These are phyloP conservation scores for Cepphus grylle DNA, from an alignment of 2,113 vertebrate species.

Conservation along the genomic window DNA sequence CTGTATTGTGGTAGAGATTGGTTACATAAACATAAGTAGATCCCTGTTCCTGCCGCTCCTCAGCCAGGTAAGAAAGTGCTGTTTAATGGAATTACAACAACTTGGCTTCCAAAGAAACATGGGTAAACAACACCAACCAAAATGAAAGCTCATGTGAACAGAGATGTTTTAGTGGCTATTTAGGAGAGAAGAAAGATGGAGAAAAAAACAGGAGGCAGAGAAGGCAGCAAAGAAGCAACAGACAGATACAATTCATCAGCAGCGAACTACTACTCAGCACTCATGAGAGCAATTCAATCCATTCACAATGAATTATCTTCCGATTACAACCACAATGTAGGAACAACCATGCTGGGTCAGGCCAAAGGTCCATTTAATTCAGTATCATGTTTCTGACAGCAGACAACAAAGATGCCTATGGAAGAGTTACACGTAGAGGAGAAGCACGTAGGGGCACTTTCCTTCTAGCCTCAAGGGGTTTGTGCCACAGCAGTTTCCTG, in stretches of 20 bases:
- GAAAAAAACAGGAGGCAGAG: not conserved
- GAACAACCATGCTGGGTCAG: not conserved
- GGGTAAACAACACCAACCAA: fast-evolving
- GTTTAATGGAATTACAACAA: not conserved
- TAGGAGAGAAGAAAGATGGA: not conserved
- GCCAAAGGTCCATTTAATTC: not conserved
- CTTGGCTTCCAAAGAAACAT: not conserved
- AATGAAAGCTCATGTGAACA: not conserved
- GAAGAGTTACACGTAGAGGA: not conserved
- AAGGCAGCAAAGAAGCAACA: not conserved
- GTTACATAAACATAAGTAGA: not conserved
- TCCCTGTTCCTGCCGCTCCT: not conserved
- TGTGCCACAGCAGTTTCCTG: not conserved
- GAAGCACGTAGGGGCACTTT: not conserved
- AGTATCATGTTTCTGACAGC: not conserved
- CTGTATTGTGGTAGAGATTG: not conserved
- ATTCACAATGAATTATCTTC: not conserved
- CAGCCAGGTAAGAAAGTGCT: not conserved
- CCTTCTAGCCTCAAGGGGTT: not conserved
- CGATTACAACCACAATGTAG: not conserved
- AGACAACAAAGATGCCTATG: fast-evolving
- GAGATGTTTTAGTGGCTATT: not conserved
- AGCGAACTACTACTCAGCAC: not conserved
- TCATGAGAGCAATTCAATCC: not conserved
- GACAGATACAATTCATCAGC: not conserved